Evolutionary conservation across 1,140 invertebrate genomes (phyloP).

Genomic region (Myzus persicae): DNA sequence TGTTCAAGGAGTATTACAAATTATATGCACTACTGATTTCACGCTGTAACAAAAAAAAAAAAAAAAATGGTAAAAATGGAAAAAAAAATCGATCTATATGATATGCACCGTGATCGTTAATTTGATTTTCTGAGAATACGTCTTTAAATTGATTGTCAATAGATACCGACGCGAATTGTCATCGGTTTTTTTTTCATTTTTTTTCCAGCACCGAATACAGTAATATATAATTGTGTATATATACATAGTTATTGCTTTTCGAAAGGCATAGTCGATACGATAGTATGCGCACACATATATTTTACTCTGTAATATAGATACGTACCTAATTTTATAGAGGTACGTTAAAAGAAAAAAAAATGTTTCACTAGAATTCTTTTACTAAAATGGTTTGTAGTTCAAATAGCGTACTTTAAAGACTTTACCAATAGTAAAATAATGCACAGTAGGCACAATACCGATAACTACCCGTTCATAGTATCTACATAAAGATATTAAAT

Average conservation of each 20-base stretch:
- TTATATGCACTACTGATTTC: slow-evolving; percentile 16
- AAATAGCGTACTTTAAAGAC: neutral
- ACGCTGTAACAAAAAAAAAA: neutral
- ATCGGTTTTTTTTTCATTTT: neutral
- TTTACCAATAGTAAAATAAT: no score
- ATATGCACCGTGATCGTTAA: slow-evolving; percentile 25
- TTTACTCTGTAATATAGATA: neutral
- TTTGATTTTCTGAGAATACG: slow-evolving; percentile 22
- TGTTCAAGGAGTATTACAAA: slow-evolving; percentile 23
- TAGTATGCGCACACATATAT: neutral
- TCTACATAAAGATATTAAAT: no score
- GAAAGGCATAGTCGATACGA: neutral
- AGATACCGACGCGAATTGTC: slow-evolving; percentile 39
- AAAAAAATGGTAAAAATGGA: neutral
- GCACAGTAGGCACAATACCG: no score
- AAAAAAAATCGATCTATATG: slow-evolving; percentile 11
- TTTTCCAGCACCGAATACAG: neutral
- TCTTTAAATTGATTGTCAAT: slow-evolving; percentile 29
- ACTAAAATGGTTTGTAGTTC: neutral
- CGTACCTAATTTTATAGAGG: neutral
- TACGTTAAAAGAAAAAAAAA: slow-evolving; percentile 13
- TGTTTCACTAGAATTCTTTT: neutral
- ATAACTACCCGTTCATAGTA: no score
- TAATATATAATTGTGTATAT: neutral
- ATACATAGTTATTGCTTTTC: neutral